These are phyloP conservation scores for Sandelia bainsii DNA, from an alignment of 2,797 vertebrate genomes.

Conservation along the genomic window DNA sequence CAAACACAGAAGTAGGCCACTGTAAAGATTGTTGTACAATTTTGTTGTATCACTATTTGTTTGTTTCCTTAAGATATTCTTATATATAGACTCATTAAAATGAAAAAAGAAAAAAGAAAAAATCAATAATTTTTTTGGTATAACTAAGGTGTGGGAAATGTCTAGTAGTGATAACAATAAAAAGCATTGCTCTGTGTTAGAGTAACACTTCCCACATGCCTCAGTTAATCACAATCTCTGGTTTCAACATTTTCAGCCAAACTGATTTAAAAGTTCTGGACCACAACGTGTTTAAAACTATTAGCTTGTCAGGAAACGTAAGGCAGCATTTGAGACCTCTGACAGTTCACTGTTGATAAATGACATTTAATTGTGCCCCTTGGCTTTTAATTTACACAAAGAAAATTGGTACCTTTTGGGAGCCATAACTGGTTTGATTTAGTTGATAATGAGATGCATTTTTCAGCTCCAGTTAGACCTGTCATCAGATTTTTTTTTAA, in stretches of 20 bases:
- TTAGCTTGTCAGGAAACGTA: conserved; percentile 6
- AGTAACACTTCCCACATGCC: background rate
- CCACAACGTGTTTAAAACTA: background rate
- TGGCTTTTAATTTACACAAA: conserved; percentile 11
- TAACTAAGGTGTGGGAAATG: background rate
- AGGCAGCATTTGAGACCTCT: conserved; percentile 1
- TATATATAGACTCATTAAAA: too few species aligned
- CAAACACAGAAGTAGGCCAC: background rate
- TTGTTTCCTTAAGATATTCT: too few species aligned
- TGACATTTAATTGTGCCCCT: background rate
- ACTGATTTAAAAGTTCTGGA: conserved; percentile 14
- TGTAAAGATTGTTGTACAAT: background rate
- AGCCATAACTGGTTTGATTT: background rate
- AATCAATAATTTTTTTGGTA: background rate
- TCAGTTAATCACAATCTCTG: background rate
- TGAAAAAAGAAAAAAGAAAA: too few species aligned
- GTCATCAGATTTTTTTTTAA: background rate
- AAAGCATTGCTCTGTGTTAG: background rate
- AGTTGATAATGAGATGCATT: background rate
- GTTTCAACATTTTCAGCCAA: background rate
- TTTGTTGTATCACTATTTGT: too few species aligned
- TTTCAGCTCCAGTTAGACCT: background rate
- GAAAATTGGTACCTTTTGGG: background rate
- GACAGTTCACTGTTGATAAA: conserved; percentile 11
- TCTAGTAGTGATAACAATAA: background rate